Conservation (phyloP, 2,113 vertebrate genomes). For the Megaceryle maxima region DNA sequence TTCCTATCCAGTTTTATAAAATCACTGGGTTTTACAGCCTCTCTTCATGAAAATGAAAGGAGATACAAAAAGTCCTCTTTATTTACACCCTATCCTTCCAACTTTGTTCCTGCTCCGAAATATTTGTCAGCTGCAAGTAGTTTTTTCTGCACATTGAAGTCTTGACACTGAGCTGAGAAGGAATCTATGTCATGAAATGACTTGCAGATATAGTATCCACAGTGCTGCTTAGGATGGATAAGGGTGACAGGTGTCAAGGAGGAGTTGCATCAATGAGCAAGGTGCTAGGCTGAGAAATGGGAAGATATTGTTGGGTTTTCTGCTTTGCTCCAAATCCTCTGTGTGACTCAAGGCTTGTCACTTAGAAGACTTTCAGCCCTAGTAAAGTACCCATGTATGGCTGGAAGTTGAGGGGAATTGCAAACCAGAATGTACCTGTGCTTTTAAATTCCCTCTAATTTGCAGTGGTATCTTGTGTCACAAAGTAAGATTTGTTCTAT, state of each 20-base stretch:
- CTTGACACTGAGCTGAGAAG: background rate
- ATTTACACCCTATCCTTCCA: background rate
- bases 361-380: background rate
- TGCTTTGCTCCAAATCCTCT: background rate
- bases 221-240: background rate
- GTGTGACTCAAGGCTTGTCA: background rate
- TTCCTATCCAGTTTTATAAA: background rate
- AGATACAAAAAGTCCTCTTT: background rate
- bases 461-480: rapidly evolving
- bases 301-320: background rate
- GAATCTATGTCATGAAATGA: background rate
- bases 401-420: background rate
- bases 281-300: background rate
- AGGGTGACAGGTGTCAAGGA: background rate
- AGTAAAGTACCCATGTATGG: rapidly evolving
- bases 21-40: background rate
- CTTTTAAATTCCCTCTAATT: background rate
- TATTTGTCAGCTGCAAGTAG: background rate
- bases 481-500: background rate
- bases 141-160: background rate
- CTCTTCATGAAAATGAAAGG: background rate
- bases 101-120: background rate
- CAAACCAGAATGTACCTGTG: background rate
- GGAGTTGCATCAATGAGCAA: background rate
- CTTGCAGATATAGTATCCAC: background rate